A percentile compares a stretch with the other conserved stretches of the same genome.
Conservation (phyloP, 2,797 vertebrate species). For the Adelosebastes latens region DNA sequence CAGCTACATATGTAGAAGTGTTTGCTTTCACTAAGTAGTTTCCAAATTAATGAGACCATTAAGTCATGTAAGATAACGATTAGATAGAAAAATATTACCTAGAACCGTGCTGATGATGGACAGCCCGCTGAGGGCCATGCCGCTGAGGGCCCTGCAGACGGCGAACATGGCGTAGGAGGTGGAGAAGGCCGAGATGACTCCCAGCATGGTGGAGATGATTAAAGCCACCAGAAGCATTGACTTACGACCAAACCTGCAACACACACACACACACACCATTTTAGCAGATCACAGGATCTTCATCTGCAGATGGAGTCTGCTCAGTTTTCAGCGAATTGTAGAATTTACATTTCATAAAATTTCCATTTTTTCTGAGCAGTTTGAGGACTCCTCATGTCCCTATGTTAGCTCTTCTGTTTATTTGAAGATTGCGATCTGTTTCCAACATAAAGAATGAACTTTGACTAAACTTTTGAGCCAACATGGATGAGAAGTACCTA, state of each 20-base stretch:
- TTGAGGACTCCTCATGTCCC: not conserved
- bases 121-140: slow-evolving; percentile 83
- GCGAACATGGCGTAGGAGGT: slow-evolving; percentile 87
- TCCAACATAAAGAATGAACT: too few relatives aligned
- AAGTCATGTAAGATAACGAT: not conserved
- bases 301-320: too few relatives aligned
- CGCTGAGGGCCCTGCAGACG: slow-evolving; percentile 82
- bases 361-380: not conserved
- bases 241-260: slow-evolving; percentile 86
- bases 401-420: not conserved
- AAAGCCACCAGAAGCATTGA: slow-evolving; percentile 83
- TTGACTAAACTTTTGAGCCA: too few relatives aligned
- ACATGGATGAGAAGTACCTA: not conserved
- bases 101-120: slow-evolving; percentile 85
- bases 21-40: too few relatives aligned
- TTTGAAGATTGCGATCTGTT: not conserved
- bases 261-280: not conserved
- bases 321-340: too few relatives aligned
- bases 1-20: not conserved
- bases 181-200: slow-evolving; percentile 79
- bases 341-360: too few relatives aligned
- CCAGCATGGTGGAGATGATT: slow-evolving; percentile 62
- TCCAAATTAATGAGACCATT: too few relatives aligned
- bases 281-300: not conserved
- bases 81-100: slow-evolving; percentile 66